Conservation (phyloP, 2,888 invertebrate species). For the Antheraea yamamai region DNA sequence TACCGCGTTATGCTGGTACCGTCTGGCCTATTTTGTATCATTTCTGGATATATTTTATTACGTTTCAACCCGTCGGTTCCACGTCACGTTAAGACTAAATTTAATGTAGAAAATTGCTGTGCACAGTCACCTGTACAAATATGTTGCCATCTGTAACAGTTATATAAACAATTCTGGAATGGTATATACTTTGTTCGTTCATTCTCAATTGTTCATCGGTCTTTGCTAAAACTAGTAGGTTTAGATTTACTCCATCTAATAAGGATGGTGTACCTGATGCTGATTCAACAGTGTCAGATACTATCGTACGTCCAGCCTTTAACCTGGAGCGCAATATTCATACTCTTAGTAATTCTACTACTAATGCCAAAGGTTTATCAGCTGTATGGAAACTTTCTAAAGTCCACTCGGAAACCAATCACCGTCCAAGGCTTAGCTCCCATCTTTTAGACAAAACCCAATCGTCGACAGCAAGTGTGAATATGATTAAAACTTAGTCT, state of each 20-base stretch:
- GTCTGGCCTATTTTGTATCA: constrained; percentile 38
- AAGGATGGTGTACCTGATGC: background rate
- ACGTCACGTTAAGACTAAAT: constrained; percentile 38
- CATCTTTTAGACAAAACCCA: background rate
- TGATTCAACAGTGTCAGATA: background rate
- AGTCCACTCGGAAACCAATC: background rate
- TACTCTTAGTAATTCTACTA: background rate
- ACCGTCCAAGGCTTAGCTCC: background rate
- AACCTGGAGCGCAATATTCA: background rate
- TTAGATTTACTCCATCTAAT: background rate
- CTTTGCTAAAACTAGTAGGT: no score
- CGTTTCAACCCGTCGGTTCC: constrained; percentile 38
- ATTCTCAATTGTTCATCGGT: background rate
- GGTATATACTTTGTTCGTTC: background rate
- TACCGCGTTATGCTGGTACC: constrained; percentile 26
- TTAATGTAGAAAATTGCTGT: constrained; percentile 19
- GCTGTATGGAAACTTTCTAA: background rate
- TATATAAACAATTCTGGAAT: background rate
- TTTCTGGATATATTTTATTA: constrained; percentile 46
- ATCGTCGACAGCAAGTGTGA: background rate
- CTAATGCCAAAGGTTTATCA: background rate
- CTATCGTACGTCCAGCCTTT: background rate
- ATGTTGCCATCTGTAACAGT: background rate
- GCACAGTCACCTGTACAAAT: background rate
- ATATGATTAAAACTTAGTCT: background rate